Base-by-base conservation (phyloP, 1,140 invertebrate species). In the Drosophila subpulchrella region DNA sequence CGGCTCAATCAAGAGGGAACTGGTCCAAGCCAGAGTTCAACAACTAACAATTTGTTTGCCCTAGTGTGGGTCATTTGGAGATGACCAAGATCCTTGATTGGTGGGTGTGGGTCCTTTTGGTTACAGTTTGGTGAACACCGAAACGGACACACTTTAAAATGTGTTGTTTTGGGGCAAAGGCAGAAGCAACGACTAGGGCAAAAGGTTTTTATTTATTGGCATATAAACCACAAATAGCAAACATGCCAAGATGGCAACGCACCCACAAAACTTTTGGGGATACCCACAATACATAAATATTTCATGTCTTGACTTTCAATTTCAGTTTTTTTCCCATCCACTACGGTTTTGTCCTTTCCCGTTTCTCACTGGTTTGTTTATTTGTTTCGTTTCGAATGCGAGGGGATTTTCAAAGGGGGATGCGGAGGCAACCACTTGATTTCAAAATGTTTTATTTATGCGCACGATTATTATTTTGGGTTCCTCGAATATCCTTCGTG, bases 201-300 rank as follows among this genome's bases (percentile, higher is more conserved):
- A 85, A 85, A 86, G 82, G 82, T 85, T 85, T 85, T 85, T 85
- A 85, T 85, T 85, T 85, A 85, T 85, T 86, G 82, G 82, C 82
- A 86, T 86, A 86, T 85, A 85, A 85, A 86, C 82, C 82, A 86
- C 82, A 85, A 86, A 85, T 85, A 76, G 78, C 82, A 85, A 85
- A 85, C 78, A 86, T 78, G 82, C 78, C 82, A 78, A 77, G 67
- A 77, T 53, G 62, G 76, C 67, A 77, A 66, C 66, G 66, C 76
- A 80, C 76, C 81, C 81, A 75, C 70, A 82, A 68, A 74, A 68
- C 53, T 72, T 72, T 71, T 51, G 54, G 8, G 42, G 27, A 48
- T 48, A 68, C 59, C 63, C 77, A 80, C 67, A 71, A 86, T 67
- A 85, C 82, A 86, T 86, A 86, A 86, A 86, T 86, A 86, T 86